phyloP scores from a whole-genome alignment of 1,140 invertebrate genomes.

The Zaprionus africanus region DNA sequence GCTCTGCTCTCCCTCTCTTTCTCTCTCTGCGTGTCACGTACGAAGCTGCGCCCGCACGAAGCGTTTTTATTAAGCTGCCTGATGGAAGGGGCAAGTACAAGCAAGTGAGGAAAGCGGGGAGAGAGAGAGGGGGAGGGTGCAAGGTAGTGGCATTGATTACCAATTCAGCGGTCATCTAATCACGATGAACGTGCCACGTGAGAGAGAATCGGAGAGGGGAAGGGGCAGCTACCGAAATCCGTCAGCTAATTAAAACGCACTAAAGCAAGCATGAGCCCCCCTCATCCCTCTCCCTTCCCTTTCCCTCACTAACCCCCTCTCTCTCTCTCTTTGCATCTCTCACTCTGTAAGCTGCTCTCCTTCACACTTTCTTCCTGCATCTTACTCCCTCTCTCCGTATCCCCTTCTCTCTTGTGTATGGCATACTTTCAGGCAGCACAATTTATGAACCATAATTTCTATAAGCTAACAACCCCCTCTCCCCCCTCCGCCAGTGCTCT shows the following conservation, averaged over 20 bases:
- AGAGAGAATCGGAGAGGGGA: background rate
- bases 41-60: conserved; percentile 38
- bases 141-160: conserved; percentile 73
- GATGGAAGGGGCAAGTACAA: background rate
- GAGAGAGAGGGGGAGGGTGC: background rate
- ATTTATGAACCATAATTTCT: conserved; percentile 80
- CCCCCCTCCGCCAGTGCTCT: background rate
- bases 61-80: conserved; percentile 72
- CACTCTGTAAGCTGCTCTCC: background rate
- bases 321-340: background rate
- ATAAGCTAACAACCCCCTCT: conserved; percentile 50
- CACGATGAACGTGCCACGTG: conserved; percentile 61
- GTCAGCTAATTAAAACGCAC: conserved; percentile 79
- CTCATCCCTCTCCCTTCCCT: background rate
- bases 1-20: background rate
- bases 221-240: conserved; percentile 18
- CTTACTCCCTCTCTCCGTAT: background rate
- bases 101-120: background rate
- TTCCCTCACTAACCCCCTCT: background rate
- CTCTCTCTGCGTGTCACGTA: conserved; percentile 59
- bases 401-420: background rate
- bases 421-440: conserved; percentile 45
- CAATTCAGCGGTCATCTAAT: conserved; percentile 82
- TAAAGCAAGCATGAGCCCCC: conserved; percentile 41
- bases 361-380: background rate